These are phyloP conservation scores for Strix occidentalis DNA, from an alignment of 2,797 vertebrate species.

Conservation along the genomic window DNA sequence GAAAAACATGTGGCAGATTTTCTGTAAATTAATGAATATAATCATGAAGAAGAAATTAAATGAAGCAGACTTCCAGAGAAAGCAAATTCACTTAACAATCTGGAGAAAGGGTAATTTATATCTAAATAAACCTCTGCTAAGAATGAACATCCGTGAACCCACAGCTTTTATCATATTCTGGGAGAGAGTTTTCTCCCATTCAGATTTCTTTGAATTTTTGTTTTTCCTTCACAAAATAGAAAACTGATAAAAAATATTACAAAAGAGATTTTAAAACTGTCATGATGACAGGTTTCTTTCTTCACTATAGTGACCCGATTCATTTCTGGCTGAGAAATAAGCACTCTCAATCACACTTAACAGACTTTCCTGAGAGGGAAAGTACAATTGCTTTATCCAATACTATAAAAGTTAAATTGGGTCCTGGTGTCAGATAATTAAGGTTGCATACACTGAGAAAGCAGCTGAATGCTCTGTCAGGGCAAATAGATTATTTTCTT, in stretches of 20 bases:
- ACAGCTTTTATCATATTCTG: neutral
- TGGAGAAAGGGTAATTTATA: constrained; percentile 13
- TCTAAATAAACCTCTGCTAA: constrained; percentile 38
- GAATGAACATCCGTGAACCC: neutral
- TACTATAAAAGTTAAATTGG: neutral
- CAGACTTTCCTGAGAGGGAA: neutral
- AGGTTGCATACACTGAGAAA: neutral
- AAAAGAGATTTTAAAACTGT: neutral
- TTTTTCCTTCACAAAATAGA: neutral
- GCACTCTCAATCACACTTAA: neutral
- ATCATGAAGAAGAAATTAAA: constrained; percentile 28
- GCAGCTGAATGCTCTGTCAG: neutral
- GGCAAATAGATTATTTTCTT: neutral
- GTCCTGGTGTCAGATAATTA: neutral
- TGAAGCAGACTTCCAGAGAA: constrained; percentile 24
- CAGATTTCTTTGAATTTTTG: neutral
- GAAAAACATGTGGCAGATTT: constrained; percentile 18
- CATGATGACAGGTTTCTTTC: neutral
- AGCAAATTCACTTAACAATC: constrained; percentile 36
- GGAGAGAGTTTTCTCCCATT: neutral
- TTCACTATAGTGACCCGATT: neutral
- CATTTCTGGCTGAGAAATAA: neutral
- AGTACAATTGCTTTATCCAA: neutral
- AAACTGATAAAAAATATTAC: neutral
- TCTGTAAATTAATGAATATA: constrained; percentile 9